These are phyloP conservation scores for Theodoxus fluviatilis DNA, from an alignment of 2,888 invertebrate species.

Conservation along the genomic window DNA sequence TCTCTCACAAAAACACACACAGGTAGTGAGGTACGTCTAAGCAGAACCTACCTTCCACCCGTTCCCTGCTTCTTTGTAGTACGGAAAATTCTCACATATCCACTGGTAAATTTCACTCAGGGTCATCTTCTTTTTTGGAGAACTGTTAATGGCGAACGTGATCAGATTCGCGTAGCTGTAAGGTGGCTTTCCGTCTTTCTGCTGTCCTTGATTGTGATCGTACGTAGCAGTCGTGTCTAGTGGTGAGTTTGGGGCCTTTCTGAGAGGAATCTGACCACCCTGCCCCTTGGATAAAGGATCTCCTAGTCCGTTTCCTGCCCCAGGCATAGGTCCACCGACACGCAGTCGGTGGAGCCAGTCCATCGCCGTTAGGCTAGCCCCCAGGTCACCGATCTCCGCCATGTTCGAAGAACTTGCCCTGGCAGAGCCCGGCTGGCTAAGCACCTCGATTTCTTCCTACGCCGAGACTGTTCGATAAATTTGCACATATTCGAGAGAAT, in stretches of 20 bases:
- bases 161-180: slow-evolving; percentile 77
- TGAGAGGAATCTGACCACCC: slow-evolving; percentile 50
- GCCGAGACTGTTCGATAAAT: neutral
- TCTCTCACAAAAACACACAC: too few relatives aligned
- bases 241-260: slow-evolving; percentile 58
- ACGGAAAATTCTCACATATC: slow-evolving; percentile 77
- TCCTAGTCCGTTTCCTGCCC: slow-evolving; percentile 36
- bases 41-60: slow-evolving; percentile 76
- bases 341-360: slow-evolving; percentile 68
- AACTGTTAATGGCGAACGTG: slow-evolving; percentile 74
- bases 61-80: slow-evolving; percentile 74
- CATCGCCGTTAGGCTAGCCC: slow-evolving; percentile 68
- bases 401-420: neutral
- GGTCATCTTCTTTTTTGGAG: slow-evolving; percentile 76
- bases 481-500: neutral
- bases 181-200: slow-evolving; percentile 67
- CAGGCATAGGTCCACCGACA: slow-evolving; percentile 61
- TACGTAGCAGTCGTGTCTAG: slow-evolving; percentile 54
- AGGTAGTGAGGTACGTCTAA: too few relatives aligned
- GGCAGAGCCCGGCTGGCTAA: too few relatives aligned
- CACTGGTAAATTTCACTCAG: slow-evolving; percentile 78
- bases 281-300: slow-evolving; percentile 43
- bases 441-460: neutral
- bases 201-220: slow-evolving; percentile 42
- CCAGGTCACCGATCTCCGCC: slow-evolving; percentile 63